Conservation (phyloP, 2,888 invertebrate species). For the Pardosa pseudoannulata region DNA sequence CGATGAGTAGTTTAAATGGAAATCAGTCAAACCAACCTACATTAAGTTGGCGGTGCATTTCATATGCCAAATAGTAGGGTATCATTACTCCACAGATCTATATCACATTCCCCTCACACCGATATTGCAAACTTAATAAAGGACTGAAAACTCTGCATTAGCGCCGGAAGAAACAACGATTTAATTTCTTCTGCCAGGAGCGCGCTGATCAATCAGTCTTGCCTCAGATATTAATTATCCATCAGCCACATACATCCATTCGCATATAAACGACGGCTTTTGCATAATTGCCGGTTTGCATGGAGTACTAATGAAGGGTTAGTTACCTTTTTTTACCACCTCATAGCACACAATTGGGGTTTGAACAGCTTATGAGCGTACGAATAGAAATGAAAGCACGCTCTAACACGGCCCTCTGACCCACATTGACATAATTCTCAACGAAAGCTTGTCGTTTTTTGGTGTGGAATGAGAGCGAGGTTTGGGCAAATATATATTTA, state of each 20-base stretch:
- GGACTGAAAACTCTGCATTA: not conserved
- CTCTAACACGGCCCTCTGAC: not conserved
- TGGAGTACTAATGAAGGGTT: not conserved
- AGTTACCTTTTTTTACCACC: no score
- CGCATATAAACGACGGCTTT: not conserved
- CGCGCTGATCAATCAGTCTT: constrained; percentile 16
- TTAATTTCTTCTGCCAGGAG: not conserved
- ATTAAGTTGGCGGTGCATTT: no score
- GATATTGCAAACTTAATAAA: not conserved
- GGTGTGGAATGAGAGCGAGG: not conserved
- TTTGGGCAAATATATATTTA: no score
- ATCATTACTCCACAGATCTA: no score
- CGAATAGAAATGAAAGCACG: no score
- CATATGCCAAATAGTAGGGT: no score
- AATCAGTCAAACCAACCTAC: no score
- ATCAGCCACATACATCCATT: not conserved
- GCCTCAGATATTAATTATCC: constrained; percentile 18
- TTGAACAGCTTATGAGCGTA: no score
- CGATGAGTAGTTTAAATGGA: no score
- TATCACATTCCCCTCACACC: no score
- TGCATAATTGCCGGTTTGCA: not conserved
- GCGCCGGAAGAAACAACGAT: not conserved
- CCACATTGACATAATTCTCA: not conserved
- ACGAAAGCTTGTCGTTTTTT: not conserved
- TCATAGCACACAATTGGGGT: no score